Percentiles rank a stretch among this genome's conserved stretches.
Evolutionary conservation across 2,888 invertebrate species (phyloP).

Genomic region (Epiblema foenella): DNA sequence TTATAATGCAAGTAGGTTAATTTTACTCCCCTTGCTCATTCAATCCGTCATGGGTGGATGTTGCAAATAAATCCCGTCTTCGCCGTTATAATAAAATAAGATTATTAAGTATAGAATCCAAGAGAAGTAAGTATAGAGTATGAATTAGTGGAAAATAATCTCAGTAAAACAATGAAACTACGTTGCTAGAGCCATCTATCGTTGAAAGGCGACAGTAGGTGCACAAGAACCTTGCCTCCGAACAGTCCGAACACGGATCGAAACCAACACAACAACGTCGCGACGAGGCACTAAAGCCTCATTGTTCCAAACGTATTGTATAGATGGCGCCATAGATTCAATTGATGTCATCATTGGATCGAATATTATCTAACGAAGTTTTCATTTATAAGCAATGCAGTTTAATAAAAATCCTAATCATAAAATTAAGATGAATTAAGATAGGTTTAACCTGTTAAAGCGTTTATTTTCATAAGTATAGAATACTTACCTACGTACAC

Average conservation of each 20-base stretch:
- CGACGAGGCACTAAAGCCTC: constrained; percentile 26
- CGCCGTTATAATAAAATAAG: too few relatives aligned
- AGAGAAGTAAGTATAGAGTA: background rate
- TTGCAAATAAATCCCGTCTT: too few relatives aligned
- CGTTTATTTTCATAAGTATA: too few relatives aligned
- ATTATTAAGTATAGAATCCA: too few relatives aligned
- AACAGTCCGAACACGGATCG: background rate
- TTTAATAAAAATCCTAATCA: background rate
- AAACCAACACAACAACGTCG: background rate
- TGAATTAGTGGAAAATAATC: background rate
- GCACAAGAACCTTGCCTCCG: constrained; percentile 3
- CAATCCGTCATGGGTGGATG: background rate
- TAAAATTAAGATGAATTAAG: too few relatives aligned
- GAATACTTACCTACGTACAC: too few relatives aligned
- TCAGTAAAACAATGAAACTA: background rate
- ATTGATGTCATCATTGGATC: background rate
- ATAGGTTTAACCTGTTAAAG: too few relatives aligned
- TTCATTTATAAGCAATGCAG: background rate
- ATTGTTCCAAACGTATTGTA: constrained; percentile 5
- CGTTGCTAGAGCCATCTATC: constrained; percentile 29
- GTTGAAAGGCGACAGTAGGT: background rate
- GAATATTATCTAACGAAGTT: background rate
- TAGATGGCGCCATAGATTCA: constrained; percentile 34
- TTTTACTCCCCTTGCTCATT: background rate
- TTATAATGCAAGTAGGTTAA: background rate